Conservation (phyloP, 2,113 vertebrate species). For the Machaerirhynchus nigripectus region DNA sequence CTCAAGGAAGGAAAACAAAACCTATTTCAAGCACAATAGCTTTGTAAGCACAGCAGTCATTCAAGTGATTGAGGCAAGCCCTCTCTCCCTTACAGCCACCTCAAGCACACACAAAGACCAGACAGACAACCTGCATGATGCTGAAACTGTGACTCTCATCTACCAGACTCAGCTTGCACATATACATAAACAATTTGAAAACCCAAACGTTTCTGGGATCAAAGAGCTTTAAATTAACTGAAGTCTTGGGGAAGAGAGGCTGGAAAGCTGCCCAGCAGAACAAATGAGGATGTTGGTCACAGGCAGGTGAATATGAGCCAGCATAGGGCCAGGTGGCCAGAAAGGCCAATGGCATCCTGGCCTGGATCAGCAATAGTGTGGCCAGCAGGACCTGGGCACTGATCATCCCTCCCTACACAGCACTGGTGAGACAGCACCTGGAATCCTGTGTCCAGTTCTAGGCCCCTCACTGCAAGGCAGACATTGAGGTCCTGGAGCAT, state of each 20-base stretch:
- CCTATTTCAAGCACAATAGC: background rate
- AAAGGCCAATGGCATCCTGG: accelerated
- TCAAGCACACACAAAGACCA: background rate
- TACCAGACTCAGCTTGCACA: background rate
- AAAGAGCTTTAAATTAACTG: background rate
- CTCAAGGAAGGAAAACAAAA: background rate
- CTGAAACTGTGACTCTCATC: background rate
- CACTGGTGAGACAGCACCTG: accelerated
- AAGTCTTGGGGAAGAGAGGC: background rate
- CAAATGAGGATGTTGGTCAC: background rate
- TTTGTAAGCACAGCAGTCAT: background rate
- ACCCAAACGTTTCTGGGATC: background rate
- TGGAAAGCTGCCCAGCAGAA: background rate
- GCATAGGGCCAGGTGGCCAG: background rate
- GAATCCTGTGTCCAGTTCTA: background rate
- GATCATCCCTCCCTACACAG: accelerated
- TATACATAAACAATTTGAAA: background rate
- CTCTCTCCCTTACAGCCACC: background rate
- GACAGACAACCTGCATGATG: background rate
- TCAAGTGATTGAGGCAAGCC: background rate
- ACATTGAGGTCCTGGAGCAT: accelerated
- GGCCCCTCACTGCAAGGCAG: background rate
- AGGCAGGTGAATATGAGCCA: background rate
- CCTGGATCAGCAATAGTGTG: accelerated
- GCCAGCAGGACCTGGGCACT: background rate